Evolutionary conservation across 2,113 vertebrate genomes (phyloP), one percentile per base, ranked within the genome.

Genomic region (Elaphurus davidianus): DNA sequence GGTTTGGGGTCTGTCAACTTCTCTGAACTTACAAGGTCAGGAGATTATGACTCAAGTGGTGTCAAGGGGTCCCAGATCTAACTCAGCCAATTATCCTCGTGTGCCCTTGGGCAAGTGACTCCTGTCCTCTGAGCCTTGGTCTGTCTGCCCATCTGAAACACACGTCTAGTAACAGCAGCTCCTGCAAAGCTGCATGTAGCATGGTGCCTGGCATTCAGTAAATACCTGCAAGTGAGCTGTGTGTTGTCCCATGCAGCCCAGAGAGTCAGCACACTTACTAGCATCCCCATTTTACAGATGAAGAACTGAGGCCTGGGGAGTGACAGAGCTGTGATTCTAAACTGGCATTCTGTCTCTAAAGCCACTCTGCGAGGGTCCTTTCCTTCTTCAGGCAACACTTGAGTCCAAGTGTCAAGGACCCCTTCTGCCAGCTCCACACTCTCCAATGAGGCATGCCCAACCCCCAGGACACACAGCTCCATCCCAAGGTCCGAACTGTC

Each of bases 151-250:
- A 14, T 47, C 74, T 60, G 40, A 40, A 45, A 47, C 90, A 50
- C 7, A 43, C 52, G 43, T 10, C 27, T 12, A 5, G 45, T 3
- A 13, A 47, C 0, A 8, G 54, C 0, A 7, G n/a, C 43, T 36
- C n/a, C 64, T 25, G 0, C 9, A 2, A 9, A 54, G 23, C 19
- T 6, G 19, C 21, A 7, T 0, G 30, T 4, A 14, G 19, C 40
- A 5, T 6, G 1, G 21, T 16, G 17, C 33, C 81, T 36, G 45
- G 54, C 47, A 2, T 8, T 15, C 25, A 5, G 79, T 12, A 16
- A 36, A 27, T 0, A 4, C 47, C 16, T 28, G 47, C 0, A 0
- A 9, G 19, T 1, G 27, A 47, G 4, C 8, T 11, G 5, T 0
- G 7, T 0, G 9, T 8, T 43, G 19, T 57, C 64, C 23, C n/a